Evolutionary conservation across 2,113 vertebrate genomes (phyloP), one percentile per base, ranked within the genome.

Genomic region (Neolamprologus falcicula): DNA sequence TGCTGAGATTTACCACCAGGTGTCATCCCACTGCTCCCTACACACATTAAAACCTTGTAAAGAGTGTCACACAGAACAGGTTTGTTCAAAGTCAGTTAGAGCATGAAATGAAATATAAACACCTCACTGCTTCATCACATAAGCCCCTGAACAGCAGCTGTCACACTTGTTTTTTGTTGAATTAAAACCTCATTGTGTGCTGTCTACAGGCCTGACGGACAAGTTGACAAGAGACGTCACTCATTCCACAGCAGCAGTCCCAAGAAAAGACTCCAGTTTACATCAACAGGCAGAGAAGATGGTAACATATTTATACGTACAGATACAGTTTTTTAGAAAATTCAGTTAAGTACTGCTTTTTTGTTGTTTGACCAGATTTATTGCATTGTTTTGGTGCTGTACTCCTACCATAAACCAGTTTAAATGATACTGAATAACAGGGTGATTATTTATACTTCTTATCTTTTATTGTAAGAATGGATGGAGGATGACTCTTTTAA

Each of bases 211-310:
- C 96, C 94, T 91, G 97, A 97, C 81, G 94, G 96, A 84, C 94
- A 95, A 66, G 96, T 94, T 31, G 97, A 98, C 94, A 96, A 97
- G 93, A 94, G 97, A 90, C 97, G 96, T 82, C 97, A 92, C 7
- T 97, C 86, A 55, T 97, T 90, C 87, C 96, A 59, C 92, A 92
- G 80, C 96, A 79, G 90, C 93, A 97, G 90, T 82, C 94, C 98
- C 53, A 97, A 97, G 82, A 98, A 97, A 92, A 97, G 96, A 83
- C 97, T 99, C 80, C 97, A 98, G 87, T 98, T 98, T 86, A 85
- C 90, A 8, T 94, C 97, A 54, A 31, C 95, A 31, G 97, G 97
- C 61, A 96, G 96, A 89, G 55, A 14, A 3, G 96, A 97, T 93
- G 98, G 98, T 99, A 97, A 85, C 24, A 8, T 26, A 26, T 68